These are phyloP conservation scores for Spilogale gracilis DNA, from an alignment of 2,113 vertebrate genomes.

Conservation along the genomic window DNA sequence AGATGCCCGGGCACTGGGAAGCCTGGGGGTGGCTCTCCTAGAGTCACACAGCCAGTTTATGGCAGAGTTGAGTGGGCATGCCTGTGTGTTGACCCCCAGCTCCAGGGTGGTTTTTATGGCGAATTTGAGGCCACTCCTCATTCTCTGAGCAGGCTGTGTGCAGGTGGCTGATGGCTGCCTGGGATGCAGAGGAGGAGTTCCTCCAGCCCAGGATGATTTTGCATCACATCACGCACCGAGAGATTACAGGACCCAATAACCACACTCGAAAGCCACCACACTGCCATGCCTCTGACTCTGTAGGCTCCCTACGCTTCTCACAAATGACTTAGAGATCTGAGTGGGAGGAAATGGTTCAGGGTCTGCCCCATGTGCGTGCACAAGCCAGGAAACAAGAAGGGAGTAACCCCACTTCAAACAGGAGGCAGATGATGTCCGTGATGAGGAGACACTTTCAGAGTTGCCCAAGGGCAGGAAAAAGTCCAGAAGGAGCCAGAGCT, in stretches of 20 bases:
- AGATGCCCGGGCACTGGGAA: neutral
- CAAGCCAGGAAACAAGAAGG: conserved; percentile 46
- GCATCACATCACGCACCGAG: neutral
- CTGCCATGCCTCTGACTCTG: neutral
- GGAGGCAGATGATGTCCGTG: neutral
- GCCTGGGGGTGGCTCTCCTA: accelerated
- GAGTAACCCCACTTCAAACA: neutral
- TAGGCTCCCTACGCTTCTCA: neutral
- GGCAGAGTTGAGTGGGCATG: neutral
- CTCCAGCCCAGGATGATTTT: neutral
- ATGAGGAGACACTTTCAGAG: conserved; percentile 6
- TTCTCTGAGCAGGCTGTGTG: neutral
- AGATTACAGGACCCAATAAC: neutral
- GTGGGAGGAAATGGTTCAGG: neutral
- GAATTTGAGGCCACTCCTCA: neutral
- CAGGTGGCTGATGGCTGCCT: neutral
- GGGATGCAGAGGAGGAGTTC: neutral
- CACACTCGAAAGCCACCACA: neutral
- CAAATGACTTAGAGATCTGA: neutral
- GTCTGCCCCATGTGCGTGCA: neutral
- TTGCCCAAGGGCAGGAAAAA: conserved; percentile 57
- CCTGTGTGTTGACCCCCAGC: neutral
- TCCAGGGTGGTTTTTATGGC: neutral
- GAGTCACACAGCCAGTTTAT: neutral
- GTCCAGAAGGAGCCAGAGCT: neutral